Conservation (phyloP, 2,797 vertebrate genomes). For the Sebastes steindachneri region DNA sequence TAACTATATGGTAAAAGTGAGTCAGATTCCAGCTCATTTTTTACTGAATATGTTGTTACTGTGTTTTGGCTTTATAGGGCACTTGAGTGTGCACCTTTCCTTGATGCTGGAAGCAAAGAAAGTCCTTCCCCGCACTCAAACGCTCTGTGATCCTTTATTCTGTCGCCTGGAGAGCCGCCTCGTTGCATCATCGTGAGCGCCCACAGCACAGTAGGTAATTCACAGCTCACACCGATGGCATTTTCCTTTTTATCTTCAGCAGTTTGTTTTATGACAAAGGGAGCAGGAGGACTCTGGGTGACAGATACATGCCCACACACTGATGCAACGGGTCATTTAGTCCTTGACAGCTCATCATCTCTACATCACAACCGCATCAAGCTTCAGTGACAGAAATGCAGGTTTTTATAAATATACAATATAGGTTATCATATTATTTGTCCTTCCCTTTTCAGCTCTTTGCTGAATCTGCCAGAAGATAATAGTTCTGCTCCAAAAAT, state of each 20-base stretch:
- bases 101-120: not conserved
- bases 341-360: not conserved
- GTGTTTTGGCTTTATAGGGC: not conserved
- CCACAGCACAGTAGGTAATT: slow-evolving; percentile 48
- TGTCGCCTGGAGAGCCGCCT: slow-evolving; percentile 30
- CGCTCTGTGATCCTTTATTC: not conserved
- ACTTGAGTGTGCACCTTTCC: not conserved
- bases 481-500: not conserved
- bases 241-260: slow-evolving; percentile 46
- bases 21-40: not conserved
- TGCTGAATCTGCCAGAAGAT: not conserved
- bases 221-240: slow-evolving; percentile 33
- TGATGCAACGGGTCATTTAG: slow-evolving; percentile 25
- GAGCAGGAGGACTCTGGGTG: slow-evolving; percentile 33
- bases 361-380: not conserved
- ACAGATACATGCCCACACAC: slow-evolving; percentile 31
- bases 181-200: slow-evolving; percentile 33
- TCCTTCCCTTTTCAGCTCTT: not conserved
- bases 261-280: slow-evolving; percentile 48
- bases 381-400: not conserved
- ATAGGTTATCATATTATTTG: not conserved
- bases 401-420: not conserved
- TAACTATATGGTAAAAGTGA: not conserved
- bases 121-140: not conserved
- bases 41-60: not conserved